Base-by-base conservation (phyloP, 2,797 vertebrate species). In the Fistularia tabacaria region DNA sequence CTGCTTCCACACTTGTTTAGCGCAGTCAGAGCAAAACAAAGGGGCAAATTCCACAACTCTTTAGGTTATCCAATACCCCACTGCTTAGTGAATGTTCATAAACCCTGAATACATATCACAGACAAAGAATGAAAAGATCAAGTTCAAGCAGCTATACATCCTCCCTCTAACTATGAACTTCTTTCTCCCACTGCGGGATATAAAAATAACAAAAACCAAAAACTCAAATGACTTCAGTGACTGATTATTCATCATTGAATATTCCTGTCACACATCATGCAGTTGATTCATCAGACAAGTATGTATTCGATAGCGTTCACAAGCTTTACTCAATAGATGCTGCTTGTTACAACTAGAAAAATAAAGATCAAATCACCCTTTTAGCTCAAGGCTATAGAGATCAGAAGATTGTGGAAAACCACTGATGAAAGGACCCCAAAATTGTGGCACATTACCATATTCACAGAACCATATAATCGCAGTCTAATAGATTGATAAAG, bases 221-320 rank as follows among this genome's bases (percentile, higher is more conserved):
- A 45, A 52, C 14, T 25, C 14, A n/a, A 43, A 51, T 57, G 46
- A 57, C 55, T 66, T 53, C 69, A 54, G 64, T 68, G 74, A 74
- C 68, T 66, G 49, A 25, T 5, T 0, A 12, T 61, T 43, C 39
- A 14, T 79, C 71, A 83, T 53, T 87, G 62, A 72, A 59, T 70
- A 72, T 74, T 80, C 63, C 64, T 38, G 41, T 67, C 53, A 66
- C 58, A 59, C 49, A 60, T 67, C 73, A 59, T 74, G 62, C 57
- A 62, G 44, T 39, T 44, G 38, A 25, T 25, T 25, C 25, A 25
- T 25, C 25, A 25, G 25, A 53, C 49, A 67, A 81, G 82, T 76
- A 41, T 43, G 43, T 48, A 56, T 51, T 14, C 46, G 46, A 9
- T 14, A 50, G 41, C 57, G 55, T 15, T 38, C 56, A 76, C 8